Conservation (phyloP, 2,113 vertebrate genomes). For the Mobula birostris region DNA sequence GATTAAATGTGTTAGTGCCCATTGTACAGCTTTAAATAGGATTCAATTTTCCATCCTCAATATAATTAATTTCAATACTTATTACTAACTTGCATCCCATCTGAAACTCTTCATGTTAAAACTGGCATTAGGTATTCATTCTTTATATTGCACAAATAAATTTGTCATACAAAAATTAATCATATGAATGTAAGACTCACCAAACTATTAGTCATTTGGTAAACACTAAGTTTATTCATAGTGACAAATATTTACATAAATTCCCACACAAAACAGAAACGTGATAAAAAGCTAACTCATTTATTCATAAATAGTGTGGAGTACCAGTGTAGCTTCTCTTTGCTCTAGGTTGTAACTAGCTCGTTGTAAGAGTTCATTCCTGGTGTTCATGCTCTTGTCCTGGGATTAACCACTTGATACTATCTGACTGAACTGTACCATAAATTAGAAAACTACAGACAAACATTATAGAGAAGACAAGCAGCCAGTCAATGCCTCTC, state of each 20-base stretch:
- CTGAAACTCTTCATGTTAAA: neutral
- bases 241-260: neutral
- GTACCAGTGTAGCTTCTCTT: neutral
- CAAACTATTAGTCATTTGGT: neutral
- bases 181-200: neutral
- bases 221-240: neutral
- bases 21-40: neutral
- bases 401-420: conserved; percentile 85
- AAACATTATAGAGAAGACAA: conserved; percentile 88
- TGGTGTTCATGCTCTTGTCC: conserved; percentile 92
- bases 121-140: neutral
- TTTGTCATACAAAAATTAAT: neutral
- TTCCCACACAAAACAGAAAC: neutral
- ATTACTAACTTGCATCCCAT: neutral
- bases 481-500: conserved; percentile 85
- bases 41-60: neutral
- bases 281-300: neutral
- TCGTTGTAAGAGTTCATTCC: conserved; percentile 55
- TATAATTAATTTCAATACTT: neutral
- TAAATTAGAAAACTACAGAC: conserved; percentile 76
- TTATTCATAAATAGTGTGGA: neutral
- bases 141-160: neutral
- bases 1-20: neutral
- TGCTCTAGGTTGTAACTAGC: neutral
- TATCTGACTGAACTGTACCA: conserved; percentile 80